A percentile compares a stretch with the other conserved stretches of the same genome.
Evolutionary conservation across 2,888 invertebrate species (phyloP).

Genomic region (Holacanthella duospinosa): DNA sequence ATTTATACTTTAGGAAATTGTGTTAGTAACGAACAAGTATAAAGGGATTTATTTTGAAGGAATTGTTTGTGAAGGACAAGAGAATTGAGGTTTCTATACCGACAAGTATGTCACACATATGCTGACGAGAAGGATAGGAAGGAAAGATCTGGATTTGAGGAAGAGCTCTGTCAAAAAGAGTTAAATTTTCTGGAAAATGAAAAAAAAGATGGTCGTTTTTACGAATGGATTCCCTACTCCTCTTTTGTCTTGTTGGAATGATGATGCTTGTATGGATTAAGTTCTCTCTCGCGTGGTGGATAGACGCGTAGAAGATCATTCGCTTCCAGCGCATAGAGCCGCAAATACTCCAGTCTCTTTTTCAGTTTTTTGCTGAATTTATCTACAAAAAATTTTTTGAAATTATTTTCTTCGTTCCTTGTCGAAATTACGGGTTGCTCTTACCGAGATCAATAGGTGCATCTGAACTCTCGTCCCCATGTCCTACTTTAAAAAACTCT

Average conservation of each 20-base stretch:
- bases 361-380: constrained; percentile 16
- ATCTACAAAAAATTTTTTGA: constrained; percentile 12
- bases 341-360: constrained; percentile 23
- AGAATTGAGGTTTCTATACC: no score
- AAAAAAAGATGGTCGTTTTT: no score
- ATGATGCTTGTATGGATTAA: not conserved
- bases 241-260: not conserved
- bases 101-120: no score
- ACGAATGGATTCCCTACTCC: not conserved
- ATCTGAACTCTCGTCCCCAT: not conserved
- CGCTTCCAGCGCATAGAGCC: constrained; percentile 27
- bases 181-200: no score
- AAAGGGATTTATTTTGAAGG: no score
- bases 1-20: no score
- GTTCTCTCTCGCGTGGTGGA: constrained; percentile 13
- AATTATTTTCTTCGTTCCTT: not conserved
- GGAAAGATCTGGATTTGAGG: no score
- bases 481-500: constrained; percentile 11
- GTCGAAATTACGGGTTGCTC: not conserved
- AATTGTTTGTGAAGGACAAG: no score
- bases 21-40: no score
- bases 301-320: constrained; percentile 17
- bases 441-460: constrained; percentile 15
- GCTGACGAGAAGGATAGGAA: no score
- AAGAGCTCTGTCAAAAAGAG: no score